Conservation (phyloP, 2,113 vertebrate species). For the Bos javanicus region DNA sequence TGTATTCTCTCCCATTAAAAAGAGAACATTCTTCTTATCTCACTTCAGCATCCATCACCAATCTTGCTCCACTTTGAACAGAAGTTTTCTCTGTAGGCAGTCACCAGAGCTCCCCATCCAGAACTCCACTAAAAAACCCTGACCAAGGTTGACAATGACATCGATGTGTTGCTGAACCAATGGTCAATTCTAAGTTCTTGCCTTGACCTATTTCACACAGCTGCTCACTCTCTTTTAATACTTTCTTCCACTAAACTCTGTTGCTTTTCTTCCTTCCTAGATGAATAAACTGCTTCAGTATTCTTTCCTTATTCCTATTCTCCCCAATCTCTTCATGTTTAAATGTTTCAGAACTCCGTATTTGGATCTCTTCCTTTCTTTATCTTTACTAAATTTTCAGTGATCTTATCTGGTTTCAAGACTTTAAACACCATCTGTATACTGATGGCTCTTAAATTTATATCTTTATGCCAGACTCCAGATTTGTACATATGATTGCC, state of each 20-base stretch:
- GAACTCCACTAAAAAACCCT: neutral
- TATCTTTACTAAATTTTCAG: neutral
- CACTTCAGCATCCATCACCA: neutral
- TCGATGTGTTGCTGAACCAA: neutral
- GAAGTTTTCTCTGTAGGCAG: neutral
- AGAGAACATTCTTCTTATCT: neutral
- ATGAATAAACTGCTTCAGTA: neutral
- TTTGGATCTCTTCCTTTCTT: neutral
- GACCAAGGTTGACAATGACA: too few species aligned
- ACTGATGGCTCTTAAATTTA: neutral
- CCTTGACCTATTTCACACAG: neutral
- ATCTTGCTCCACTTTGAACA: neutral
- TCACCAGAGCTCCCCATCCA: neutral
- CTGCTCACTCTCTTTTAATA: neutral
- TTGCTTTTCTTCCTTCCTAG: neutral
- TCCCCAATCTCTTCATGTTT: neutral
- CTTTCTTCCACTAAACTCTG: too few species aligned
- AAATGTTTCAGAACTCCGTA: neutral
- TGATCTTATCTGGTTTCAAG: neutral
- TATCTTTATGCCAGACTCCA: neutral
- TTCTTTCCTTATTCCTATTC: neutral
- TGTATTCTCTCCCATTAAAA: neutral
- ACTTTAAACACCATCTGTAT: neutral
- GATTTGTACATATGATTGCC: neutral
- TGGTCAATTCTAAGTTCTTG: neutral